phyloP scores from a whole-genome alignment of 1,140 invertebrate species.

The Danaus melanippus region DNA sequence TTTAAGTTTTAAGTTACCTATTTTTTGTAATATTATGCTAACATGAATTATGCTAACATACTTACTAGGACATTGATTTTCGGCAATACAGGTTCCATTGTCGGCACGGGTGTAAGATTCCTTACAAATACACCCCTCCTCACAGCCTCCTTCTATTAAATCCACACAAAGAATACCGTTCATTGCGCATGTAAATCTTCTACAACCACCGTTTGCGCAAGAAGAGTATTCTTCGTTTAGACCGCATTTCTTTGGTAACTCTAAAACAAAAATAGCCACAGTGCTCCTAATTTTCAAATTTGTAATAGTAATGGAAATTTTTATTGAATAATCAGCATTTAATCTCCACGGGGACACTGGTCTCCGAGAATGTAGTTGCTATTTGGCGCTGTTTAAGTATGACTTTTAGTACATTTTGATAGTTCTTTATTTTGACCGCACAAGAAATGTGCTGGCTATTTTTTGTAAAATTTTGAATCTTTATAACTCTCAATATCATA shows the following conservation, averaged over 20 bases:
- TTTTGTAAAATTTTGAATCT: too few species aligned
- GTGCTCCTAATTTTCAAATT: too few species aligned
- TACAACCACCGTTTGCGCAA: slow-evolving; percentile 26
- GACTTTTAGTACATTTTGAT: too few species aligned
- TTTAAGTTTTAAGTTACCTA: too few species aligned
- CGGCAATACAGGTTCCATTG: slow-evolving; percentile 3
- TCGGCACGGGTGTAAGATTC: slow-evolving; percentile 4
- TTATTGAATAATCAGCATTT: too few species aligned
- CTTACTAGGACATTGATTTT: not conserved
- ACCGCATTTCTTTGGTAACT: slow-evolving; percentile 5
- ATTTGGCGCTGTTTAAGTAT: slow-evolving; percentile 1
- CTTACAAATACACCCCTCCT: slow-evolving; percentile 13
- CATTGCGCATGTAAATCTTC: slow-evolving; percentile 21
- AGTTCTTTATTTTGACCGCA: too few species aligned
- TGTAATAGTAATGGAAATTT: too few species aligned
- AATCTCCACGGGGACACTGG: slow-evolving; percentile 3
- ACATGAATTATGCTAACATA: too few species aligned
- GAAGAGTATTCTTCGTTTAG: slow-evolving; percentile 13
- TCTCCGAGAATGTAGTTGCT: slow-evolving; percentile 2
- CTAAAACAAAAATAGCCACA: too few species aligned
- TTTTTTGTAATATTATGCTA: too few species aligned
- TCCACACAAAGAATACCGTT: slow-evolving; percentile 17
- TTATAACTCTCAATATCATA: too few species aligned
- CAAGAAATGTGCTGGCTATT: too few species aligned
- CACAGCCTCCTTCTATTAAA: slow-evolving; percentile 12